phyloP scores from a whole-genome alignment of 2,797 vertebrate species.

The Lepilemur septentrionalis region DNA sequence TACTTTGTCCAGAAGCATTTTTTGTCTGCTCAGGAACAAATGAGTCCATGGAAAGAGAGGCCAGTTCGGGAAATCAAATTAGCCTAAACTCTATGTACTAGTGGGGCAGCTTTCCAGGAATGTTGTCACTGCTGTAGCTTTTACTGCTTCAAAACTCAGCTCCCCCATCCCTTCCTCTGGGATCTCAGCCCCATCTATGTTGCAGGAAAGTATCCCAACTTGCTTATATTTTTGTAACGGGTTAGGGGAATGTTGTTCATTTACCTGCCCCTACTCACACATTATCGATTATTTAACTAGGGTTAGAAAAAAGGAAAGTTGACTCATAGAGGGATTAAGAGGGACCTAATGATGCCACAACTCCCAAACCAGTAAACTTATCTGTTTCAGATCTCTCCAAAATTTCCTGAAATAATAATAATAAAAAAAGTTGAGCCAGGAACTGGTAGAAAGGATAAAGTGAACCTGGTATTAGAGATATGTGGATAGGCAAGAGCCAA shows the following conservation, averaged over 20 bases:
- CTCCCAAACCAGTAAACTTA: not conserved
- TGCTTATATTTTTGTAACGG: not conserved
- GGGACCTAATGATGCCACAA: not conserved
- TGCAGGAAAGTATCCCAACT: not conserved
- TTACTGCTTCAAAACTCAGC: not conserved
- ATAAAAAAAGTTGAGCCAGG: not conserved
- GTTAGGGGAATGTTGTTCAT: not conserved
- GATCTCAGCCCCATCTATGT: not conserved
- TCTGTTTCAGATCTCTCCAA: not conserved
- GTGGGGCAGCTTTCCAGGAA: not conserved
- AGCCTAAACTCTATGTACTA: not conserved
- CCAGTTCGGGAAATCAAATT: no score
- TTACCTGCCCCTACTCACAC: not conserved
- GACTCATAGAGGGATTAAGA: not conserved
- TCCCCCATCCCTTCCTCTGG: not conserved
- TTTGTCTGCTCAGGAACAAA: not conserved
- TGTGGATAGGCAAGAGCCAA: not conserved
- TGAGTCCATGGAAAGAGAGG: not conserved
- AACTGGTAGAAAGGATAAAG: not conserved
- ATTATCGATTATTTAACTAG: not conserved
- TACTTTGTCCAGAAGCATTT: not conserved
- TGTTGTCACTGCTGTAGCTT: not conserved
- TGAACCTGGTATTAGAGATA: not conserved
- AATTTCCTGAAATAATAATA: no score
- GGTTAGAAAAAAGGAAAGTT: not conserved